phyloP scores from a whole-genome alignment of 2,113 vertebrate genomes.

The Mystacornis crossleyi region DNA sequence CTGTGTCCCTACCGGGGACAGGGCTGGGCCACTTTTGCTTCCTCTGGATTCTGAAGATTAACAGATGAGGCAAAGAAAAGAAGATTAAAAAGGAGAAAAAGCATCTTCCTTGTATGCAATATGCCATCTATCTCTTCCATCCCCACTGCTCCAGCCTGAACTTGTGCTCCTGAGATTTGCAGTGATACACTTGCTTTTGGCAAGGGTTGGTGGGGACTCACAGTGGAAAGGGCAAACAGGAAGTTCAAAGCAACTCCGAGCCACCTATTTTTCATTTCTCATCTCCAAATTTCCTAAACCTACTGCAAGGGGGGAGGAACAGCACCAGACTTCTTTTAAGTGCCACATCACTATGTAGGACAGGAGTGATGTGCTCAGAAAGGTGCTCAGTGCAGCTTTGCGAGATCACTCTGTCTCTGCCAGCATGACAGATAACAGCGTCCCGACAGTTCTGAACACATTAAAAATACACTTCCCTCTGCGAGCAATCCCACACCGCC shows the following conservation, averaged over 20 bases:
- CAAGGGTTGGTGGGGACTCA: not conserved
- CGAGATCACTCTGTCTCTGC: not conserved
- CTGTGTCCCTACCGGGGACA: not conserved
- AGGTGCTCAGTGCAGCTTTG: not conserved
- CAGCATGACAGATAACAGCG: not conserved
- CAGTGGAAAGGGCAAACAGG: rapidly evolving
- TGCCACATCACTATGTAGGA: not conserved
- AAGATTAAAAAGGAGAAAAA: not conserved
- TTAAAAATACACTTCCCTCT: not conserved
- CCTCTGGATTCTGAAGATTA: not conserved
- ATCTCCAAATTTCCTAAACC: not conserved
- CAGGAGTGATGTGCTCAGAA: not conserved
- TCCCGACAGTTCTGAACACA: not conserved
- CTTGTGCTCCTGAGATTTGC: not conserved
- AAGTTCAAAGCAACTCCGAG: not conserved
- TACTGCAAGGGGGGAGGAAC: not conserved
- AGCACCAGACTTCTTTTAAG: not conserved
- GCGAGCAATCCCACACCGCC: not conserved
- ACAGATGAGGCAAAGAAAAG: not conserved
- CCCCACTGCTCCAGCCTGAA: not conserved
- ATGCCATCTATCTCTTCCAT: not conserved
- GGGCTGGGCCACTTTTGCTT: not conserved
- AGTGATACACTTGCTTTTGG: not conserved
- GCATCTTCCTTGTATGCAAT: not conserved
- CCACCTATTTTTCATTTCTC: not conserved